A percentile compares a stretch with the other conserved stretches of the same genome.
These are phyloP conservation scores for Vicugna pacos DNA, from an alignment of 2,113 vertebrate genomes.

Conservation along the genomic window DNA sequence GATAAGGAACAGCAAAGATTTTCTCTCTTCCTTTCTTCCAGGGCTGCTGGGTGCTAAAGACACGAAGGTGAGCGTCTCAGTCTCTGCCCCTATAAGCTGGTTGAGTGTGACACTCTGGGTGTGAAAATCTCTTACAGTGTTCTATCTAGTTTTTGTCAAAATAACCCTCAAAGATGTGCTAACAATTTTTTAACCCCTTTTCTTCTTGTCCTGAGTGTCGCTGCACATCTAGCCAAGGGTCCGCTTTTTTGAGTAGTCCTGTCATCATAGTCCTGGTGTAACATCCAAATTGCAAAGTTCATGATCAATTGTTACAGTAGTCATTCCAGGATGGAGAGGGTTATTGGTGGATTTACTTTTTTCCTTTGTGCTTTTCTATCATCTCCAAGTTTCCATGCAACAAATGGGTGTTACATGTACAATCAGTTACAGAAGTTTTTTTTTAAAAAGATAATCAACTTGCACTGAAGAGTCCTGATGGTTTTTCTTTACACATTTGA, in stretches of 20 bases:
- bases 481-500: constrained; percentile 18
- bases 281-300: background rate
- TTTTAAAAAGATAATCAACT: background rate
- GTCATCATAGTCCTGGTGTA: background rate
- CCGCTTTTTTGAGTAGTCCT: background rate
- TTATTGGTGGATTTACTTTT: background rate
- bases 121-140: background rate
- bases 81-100: background rate
- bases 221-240: background rate
- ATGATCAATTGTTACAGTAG: background rate
- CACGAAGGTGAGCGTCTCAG: background rate
- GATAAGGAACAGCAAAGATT: background rate
- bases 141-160: background rate
- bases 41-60: background rate
- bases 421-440: background rate
- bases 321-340: background rate
- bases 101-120: background rate
- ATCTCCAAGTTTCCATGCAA: background rate
- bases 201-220: background rate
- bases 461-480: background rate
- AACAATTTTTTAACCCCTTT: rapidly evolving
- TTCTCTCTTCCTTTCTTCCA: background rate
- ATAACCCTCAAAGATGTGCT: background rate
- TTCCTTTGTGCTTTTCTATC: background rate
- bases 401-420: background rate